A percentile compares a stretch with the other conserved stretches of the same genome.
Evolutionary conservation across 2,888 invertebrate genomes (phyloP).

Genomic region (Scotopteryx bipunctaria): DNA sequence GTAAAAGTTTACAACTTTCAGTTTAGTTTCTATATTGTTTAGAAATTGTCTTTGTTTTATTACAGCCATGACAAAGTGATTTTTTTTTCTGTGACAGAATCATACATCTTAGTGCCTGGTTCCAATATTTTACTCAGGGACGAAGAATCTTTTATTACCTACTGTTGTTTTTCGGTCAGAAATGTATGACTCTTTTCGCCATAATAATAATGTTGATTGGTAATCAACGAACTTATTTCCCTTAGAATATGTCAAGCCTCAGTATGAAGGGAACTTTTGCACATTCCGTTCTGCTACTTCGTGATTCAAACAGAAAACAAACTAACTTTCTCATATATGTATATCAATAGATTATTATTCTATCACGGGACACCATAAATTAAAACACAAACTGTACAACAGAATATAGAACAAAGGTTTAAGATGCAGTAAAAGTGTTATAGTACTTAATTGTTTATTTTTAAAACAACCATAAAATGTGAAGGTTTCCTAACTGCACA

Average conservation of each 20-base stretch:
- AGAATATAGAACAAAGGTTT: constrained; percentile 10
- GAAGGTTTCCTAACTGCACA: constrained; percentile 11
- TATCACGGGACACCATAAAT: not conserved
- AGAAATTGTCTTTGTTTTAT: constrained; percentile 15
- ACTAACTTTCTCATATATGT: too few species aligned
- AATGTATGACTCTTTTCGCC: too few species aligned
- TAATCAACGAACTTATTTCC: too few species aligned
- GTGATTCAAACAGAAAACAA: too few species aligned
- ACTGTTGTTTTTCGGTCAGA: too few species aligned
- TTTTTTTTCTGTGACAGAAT: constrained; percentile 12
- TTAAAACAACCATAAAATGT: constrained; percentile 19
- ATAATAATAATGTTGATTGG: too few species aligned
- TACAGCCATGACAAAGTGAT: constrained; percentile 14
- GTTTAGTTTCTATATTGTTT: not conserved
- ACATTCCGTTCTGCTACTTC: too few species aligned
- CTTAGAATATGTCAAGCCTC: too few species aligned
- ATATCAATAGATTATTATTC: not conserved
- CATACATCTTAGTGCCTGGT: too few species aligned
- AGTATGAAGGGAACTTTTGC: too few species aligned
- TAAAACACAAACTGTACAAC: not conserved
- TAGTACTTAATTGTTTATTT: constrained; percentile 19
- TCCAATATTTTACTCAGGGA: too few species aligned
- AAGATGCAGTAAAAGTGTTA: constrained; percentile 18
- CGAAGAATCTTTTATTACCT: too few species aligned
- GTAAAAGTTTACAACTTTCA: constrained; percentile 4